Conservation (phyloP, 2,888 invertebrate species). For the Tiphia femorata region DNA sequence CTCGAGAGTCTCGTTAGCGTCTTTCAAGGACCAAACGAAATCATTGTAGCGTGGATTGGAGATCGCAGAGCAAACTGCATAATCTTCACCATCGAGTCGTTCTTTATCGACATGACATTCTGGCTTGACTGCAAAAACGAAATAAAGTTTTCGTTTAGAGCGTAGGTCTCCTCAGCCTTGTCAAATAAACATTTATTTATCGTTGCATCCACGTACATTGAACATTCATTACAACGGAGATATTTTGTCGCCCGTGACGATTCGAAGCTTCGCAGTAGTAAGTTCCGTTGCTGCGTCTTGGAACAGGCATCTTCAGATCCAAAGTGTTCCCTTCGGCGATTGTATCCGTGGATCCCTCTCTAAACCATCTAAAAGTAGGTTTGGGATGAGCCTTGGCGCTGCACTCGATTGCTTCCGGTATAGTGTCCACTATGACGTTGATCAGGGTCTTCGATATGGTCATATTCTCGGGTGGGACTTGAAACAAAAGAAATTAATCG, state of each 20-base stretch:
- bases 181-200: not conserved
- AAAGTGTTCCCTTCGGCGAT: conserved; percentile 72
- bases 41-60: conserved; percentile 85
- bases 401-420: conserved; percentile 73
- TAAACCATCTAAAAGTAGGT: conserved; percentile 81
- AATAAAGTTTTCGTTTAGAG: too few species aligned
- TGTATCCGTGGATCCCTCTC: conserved; percentile 71
- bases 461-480: conserved; percentile 89
- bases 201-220: conserved; percentile 78
- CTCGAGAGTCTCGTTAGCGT: conserved; percentile 83
- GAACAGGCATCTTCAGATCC: conserved; percentile 77
- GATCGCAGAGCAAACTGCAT: conserved; percentile 83
- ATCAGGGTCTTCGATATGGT: conserved; percentile 75
- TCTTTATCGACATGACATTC: conserved; percentile 84
- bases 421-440: conserved; percentile 72
- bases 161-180: too few species aligned
- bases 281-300: conserved; percentile 80
- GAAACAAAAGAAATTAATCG: conserved; percentile 22
- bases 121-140: conserved; percentile 77
- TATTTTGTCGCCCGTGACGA: conserved; percentile 81
- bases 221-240: conserved; percentile 82
- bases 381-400: conserved; percentile 78
- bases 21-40: conserved; percentile 88
- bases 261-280: conserved; percentile 86
- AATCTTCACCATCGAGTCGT: conserved; percentile 80